phyloP scores from a whole-genome alignment of 1,140 invertebrate species.

The Papilio dardanus region DNA sequence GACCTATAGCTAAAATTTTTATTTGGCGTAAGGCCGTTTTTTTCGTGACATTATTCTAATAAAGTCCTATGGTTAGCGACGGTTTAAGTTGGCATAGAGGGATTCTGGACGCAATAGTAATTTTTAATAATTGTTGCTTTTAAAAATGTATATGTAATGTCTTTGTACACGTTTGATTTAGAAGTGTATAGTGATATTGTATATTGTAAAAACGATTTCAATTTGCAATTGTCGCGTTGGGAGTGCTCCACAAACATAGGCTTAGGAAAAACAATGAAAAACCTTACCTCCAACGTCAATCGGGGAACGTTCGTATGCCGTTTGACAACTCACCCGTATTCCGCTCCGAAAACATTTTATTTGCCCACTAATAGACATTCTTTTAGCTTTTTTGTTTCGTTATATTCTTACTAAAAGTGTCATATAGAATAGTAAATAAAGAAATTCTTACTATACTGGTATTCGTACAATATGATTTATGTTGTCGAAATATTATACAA shows the following conservation, averaged over 20 bases:
- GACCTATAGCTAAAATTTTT: too few relatives aligned
- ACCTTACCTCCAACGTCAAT: not conserved
- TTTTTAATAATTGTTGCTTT: too few relatives aligned
- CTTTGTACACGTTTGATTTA: not conserved
- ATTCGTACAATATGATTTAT: not conserved
- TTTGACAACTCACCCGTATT: slow-evolving; percentile 23
- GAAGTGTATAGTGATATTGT: not conserved
- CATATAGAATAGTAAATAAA: not conserved
- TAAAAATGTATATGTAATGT: too few relatives aligned
- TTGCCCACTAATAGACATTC: slow-evolving; percentile 6
- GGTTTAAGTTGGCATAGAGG: too few relatives aligned
- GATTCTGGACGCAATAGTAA: too few relatives aligned
- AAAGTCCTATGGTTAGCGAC: too few relatives aligned
- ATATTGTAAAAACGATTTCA: not conserved
- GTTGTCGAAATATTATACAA: too few relatives aligned
- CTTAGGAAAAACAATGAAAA: slow-evolving; percentile 16
- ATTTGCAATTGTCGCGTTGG: not conserved
- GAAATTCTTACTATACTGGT: not conserved
- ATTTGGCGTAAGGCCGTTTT: too few relatives aligned
- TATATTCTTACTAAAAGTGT: not conserved
- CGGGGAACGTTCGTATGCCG: slow-evolving; percentile 12
- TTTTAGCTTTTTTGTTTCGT: not conserved
- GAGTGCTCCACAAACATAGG: slow-evolving; percentile 3
- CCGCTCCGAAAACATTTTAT: not conserved
- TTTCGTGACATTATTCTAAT: too few relatives aligned